Conservation (phyloP, 2,113 vertebrate species). For the Paralichthys olivaceus region DNA sequence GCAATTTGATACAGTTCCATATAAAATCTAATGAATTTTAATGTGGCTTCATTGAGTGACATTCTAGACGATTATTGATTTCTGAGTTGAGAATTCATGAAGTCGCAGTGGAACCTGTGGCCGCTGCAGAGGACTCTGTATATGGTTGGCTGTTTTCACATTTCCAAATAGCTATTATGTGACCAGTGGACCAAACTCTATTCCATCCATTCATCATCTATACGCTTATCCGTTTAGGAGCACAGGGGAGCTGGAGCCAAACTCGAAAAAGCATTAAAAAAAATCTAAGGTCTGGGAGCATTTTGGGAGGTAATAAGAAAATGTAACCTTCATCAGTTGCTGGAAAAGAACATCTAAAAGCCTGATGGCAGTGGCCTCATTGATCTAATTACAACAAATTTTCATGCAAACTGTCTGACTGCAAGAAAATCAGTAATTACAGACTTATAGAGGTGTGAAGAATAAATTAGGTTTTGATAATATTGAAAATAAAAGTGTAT, state of each 20-base stretch:
- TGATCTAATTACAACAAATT: slow-evolving; percentile 47
- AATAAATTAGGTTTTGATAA: slow-evolving; percentile 28
- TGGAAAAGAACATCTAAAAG: slow-evolving; percentile 53
- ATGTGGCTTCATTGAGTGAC: too few species aligned
- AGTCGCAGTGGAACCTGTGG: too few species aligned
- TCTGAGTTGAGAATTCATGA: too few species aligned
- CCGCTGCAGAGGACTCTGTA: too few species aligned
- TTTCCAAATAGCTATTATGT: neutral
- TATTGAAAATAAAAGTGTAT: neutral
- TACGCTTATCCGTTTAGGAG: too few species aligned
- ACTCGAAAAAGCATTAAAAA: slow-evolving; percentile 1
- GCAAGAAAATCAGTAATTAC: too few species aligned
- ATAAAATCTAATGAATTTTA: too few species aligned
- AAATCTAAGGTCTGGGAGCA: slow-evolving; percentile 16
- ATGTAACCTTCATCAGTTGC: slow-evolving; percentile 33
- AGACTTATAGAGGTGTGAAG: neutral
- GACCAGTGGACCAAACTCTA: too few species aligned
- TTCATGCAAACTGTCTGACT: neutral
- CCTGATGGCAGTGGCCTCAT: slow-evolving; percentile 22
- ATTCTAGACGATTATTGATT: too few species aligned
- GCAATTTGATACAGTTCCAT: too few species aligned
- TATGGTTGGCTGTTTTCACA: neutral
- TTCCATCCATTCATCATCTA: too few species aligned
- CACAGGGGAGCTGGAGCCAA: too few species aligned
- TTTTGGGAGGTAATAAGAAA: slow-evolving; percentile 32